Base-by-base conservation (phyloP, 1,140 invertebrate genomes). In the Penaeus indicus region DNA sequence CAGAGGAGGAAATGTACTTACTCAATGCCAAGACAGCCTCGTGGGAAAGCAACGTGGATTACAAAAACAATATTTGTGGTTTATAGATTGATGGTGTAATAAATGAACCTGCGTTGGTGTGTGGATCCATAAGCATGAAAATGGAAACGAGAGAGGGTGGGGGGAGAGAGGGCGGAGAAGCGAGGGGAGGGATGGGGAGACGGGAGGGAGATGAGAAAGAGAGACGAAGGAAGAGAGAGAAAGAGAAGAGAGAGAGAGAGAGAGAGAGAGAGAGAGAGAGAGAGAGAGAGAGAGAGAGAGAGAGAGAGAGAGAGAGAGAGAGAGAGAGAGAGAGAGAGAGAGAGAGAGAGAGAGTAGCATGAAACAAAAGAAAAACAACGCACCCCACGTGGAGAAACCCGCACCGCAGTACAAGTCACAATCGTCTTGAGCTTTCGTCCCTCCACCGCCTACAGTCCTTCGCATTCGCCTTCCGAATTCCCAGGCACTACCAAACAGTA, bases 291-390 rank as follows among this genome's bases (percentile, higher is more conserved):
- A 60, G 21, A 60, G 21, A 27, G 21, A 60, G 5, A 60, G 21
- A 54, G 42, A 60, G 21, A 69, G 32, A 72, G 22, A 60, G 63
- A 67, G 42, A 69, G 7, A 42, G 82, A 84, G 62, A 69, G 82
- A 84, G 82, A 84, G 82, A 84, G 63, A 84, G 63, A 82, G 80
- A 82, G 80, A 63, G 80, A 61, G 47, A 61, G 80, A 61, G 47
- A n/a, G 47, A 63, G 80, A 16, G 80, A 82, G 21, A 25, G 47
- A 61, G n/a, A 62, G 62, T 13, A 78, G 21, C 1, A 42, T 25
- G 18, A 54, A 42, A 78, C 10, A 32, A 0, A 78, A 32, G 25
- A 32, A 47, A 25, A 8, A 32, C 19, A 78, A 78, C 16, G 11
- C 75, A 27, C 21, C 3, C 21, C 72, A 7, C 18, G 25, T 21